Evolutionary conservation across 2,797 vertebrate genomes (phyloP), one percentile per base, ranked within the genome.

Genomic region (Anas bahamensis): DNA sequence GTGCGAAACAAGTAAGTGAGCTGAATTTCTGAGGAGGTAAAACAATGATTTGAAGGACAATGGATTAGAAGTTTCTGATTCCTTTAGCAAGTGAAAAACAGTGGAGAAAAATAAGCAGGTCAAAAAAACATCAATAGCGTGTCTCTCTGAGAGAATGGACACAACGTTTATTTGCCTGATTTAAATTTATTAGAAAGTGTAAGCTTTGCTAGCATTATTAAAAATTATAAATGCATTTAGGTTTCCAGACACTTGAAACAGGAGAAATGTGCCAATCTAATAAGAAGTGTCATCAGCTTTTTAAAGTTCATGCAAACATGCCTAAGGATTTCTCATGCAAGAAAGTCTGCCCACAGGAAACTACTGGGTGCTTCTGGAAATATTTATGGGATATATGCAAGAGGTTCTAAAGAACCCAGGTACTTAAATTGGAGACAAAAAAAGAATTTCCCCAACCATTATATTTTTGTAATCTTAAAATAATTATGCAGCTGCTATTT

Each of bases 281-380:
- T n/a, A 71, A 69, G 79, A 65, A 76, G 9, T 31, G 29, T 3
- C 26, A 65, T 24, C 24, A 85, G 12, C 6, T 66, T 83, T 84
- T 85, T 48, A 65, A 63, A 11, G 17, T 64, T 75, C 37, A 48
- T 78, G 79, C 56, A 88, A 93, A 88, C 46, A 41, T 60, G 60
- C 24, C 42, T 26, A 8, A 46, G 70, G 39, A 73, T 42, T 73
- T 81, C 39, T 89, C 76, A 86, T 42, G 52, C 84, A 92, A 70
- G 35, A 39, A 66, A 78, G 8, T 44, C 69, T 87, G 22, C 10
- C 24, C 48, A 66, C 23, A 73, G n/a, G 59, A 92, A 78, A 86
- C 22, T 41, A 35, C 9, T 41, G 35, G 46, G 52, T 80, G 6
- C 13, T 88, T 79, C 37, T 74, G 23, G 22, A 50, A 66, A 8